A percentile compares a stretch with the other conserved stretches of the same genome.
Evolutionary conservation across 1,140 invertebrate genomes (phyloP).

Genomic region (Drosophila sechellia): DNA sequence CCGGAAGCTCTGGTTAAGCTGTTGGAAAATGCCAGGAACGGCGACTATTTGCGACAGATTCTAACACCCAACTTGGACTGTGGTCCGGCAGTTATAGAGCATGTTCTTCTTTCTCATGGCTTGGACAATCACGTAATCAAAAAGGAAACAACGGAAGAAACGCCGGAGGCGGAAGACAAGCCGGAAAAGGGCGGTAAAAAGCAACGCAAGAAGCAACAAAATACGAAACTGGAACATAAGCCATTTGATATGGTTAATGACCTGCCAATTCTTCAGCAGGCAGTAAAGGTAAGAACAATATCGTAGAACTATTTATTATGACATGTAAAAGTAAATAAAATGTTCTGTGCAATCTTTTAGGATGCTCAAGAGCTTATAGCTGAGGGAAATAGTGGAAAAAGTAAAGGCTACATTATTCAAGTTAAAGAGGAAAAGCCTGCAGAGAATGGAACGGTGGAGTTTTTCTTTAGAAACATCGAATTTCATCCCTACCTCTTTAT

Average conservation of each 20-base stretch:
- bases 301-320: not conserved
- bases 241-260: constrained; percentile 89
- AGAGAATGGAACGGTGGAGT: constrained; percentile 86
- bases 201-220: constrained; percentile 52
- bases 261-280: constrained; percentile 88
- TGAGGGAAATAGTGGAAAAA: constrained; percentile 35
- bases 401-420: constrained; percentile 93
- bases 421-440: constrained; percentile 91
- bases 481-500: constrained; percentile 94
- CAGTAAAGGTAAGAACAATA: constrained; percentile 86
- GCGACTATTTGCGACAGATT: constrained; percentile 93
- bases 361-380: constrained; percentile 84
- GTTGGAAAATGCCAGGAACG: constrained; percentile 88
- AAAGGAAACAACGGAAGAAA: constrained; percentile 35
- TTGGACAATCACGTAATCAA: constrained; percentile 87
- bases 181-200: constrained; percentile 43
- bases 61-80: constrained; percentile 94
- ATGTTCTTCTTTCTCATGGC: constrained; percentile 90
- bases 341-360: constrained; percentile 43
- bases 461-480: constrained; percentile 92
- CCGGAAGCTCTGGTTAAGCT: constrained; percentile 85
- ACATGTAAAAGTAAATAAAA: not conserved
- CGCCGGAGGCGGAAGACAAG: not conserved
- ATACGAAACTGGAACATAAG: constrained; percentile 38
- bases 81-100: constrained; percentile 96